Evolutionary conservation across 2,888 invertebrate genomes (phyloP).

Genomic region (Druceiella hillmani): DNA sequence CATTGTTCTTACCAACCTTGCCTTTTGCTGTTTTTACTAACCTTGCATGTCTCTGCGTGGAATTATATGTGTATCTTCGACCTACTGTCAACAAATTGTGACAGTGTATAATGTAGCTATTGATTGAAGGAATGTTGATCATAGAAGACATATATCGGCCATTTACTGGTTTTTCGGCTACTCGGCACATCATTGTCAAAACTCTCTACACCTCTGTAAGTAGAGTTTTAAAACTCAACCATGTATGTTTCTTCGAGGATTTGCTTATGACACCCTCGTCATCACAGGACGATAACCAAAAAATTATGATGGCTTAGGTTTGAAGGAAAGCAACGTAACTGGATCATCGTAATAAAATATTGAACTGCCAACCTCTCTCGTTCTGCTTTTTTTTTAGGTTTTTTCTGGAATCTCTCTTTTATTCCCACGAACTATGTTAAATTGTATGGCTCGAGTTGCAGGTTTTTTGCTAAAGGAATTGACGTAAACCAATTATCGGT

Average conservation of each 20-base stretch:
- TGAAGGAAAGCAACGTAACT: no score
- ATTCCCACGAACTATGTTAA: no score
- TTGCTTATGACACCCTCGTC: conserved; percentile 14
- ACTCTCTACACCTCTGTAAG: conserved; percentile 7
- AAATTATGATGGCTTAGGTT: no score
- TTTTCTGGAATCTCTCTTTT: no score
- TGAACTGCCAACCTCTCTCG: no score
- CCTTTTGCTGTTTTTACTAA: conserved; percentile 20
- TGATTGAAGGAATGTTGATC: conserved; percentile 14
- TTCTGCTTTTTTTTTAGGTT: no score
- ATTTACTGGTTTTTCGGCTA: conserved; percentile 18
- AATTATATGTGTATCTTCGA: conserved; percentile 11
- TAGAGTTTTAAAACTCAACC: conserved; percentile 4
- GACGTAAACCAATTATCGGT: no score
- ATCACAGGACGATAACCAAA: conserved; percentile 24
- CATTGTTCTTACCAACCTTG: no score
- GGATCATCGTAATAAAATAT: no score
- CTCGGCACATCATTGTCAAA: conserved; percentile 11
- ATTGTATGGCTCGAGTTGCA: no score
- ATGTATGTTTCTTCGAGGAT: conserved; percentile 12
- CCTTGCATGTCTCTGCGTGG: conserved; percentile 13
- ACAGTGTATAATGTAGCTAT: conserved; percentile 14
- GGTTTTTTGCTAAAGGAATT: no score
- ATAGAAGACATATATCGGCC: no score
- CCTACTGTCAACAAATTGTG: conserved; percentile 9